Percentiles rank a stretch among this genome's conserved stretches.
phyloP scores from a whole-genome alignment of 2,113 vertebrate genomes.

The Tetrax tetrax region DNA sequence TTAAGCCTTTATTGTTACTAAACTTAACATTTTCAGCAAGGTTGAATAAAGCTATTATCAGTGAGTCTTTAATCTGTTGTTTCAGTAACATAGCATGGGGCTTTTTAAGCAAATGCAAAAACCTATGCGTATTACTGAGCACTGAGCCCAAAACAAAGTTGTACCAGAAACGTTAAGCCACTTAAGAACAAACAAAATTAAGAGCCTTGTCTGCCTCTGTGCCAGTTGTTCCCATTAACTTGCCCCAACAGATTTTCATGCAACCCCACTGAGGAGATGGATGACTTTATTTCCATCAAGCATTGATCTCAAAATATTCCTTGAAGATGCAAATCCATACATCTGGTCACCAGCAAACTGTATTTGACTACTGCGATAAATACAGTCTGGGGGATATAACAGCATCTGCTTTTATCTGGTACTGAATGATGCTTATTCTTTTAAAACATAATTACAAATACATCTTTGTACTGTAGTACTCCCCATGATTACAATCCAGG shows the following conservation, averaged over 20 bases:
- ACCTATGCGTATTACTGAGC: not conserved
- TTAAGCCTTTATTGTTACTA: constrained; percentile 51
- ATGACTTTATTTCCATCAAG: not conserved
- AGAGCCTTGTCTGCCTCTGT: not conserved
- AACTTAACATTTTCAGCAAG: constrained; percentile 52
- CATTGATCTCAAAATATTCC: not conserved
- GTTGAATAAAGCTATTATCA: constrained; percentile 52
- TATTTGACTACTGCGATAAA: not conserved
- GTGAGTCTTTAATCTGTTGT: constrained; percentile 7
- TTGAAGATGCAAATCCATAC: not conserved
- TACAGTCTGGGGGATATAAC: not conserved
- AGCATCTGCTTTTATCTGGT: not conserved
- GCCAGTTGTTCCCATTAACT: not conserved
- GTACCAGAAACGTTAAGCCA: not conserved
- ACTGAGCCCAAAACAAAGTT: constrained; percentile 8
- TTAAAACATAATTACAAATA: not conserved
- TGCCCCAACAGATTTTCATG: not conserved
- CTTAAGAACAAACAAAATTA: not conserved
- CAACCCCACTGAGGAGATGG: not conserved
- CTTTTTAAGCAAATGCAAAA: constrained; percentile 2
- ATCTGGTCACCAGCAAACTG: not conserved
- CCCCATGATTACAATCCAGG: not conserved
- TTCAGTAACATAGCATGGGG: not conserved
- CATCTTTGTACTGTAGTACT: not conserved
- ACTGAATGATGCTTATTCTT: not conserved